phyloP scores from a whole-genome alignment of 2,113 vertebrate species.

The Diadophis punctatus region DNA sequence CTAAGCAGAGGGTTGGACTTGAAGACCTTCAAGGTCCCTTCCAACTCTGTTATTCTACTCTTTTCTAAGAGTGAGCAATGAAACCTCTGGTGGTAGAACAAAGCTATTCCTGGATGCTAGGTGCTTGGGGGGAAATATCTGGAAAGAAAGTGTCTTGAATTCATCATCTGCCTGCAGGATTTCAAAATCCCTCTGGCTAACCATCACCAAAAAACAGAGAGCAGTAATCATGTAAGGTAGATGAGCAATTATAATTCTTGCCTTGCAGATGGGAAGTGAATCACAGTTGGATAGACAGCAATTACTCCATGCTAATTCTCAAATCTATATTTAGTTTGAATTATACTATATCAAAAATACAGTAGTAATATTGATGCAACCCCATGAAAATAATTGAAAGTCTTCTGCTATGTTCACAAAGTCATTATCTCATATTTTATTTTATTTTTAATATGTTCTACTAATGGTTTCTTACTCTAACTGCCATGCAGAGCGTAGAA shows the following conservation, averaged over 20 bases:
- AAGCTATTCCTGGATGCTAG: background rate
- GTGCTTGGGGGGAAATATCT: background rate
- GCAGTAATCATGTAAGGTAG: background rate
- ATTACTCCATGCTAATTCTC: background rate
- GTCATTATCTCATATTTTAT: background rate
- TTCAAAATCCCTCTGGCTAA: background rate
- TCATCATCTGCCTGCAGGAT: background rate
- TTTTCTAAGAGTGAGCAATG: background rate
- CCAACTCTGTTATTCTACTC: background rate
- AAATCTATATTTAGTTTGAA: background rate
- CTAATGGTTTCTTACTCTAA: background rate
- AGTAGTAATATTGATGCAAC: background rate
- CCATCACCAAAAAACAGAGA: background rate
- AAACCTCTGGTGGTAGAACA: background rate
- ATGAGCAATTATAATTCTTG: background rate
- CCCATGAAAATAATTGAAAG: background rate
- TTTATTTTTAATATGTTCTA: background rate
- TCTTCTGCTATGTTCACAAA: background rate
- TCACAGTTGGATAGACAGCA: background rate
- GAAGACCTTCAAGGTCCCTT: too few species aligned
- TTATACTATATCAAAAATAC: background rate
- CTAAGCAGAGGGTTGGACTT: too few species aligned
- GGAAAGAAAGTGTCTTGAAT: background rate
- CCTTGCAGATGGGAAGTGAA: background rate
- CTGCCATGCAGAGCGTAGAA: background rate